Evolutionary conservation across 2,113 vertebrate genomes (phyloP).

Genomic region (Saguinus imperator): DNA sequence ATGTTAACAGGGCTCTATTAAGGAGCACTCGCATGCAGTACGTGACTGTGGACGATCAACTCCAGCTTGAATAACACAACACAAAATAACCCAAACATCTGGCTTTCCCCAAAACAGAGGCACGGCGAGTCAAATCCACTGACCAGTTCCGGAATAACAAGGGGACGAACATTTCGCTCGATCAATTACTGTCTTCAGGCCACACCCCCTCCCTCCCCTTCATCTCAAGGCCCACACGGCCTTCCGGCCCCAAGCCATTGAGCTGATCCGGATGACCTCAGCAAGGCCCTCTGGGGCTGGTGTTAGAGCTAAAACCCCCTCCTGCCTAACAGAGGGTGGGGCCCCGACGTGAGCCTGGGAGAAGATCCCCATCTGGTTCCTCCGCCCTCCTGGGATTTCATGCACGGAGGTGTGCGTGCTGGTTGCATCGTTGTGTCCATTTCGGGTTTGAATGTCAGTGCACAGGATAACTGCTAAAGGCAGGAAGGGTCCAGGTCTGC

Average conservation of each 20-base stretch:
- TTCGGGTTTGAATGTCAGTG: rapidly evolving
- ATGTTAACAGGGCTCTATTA: background rate
- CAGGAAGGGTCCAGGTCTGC: background rate
- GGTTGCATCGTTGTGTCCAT: rapidly evolving
- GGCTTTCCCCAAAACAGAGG: background rate
- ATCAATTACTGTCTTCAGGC: background rate
- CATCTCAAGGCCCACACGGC: background rate
- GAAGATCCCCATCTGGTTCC: too few species aligned
- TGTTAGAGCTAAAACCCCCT: background rate
- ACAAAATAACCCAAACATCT: background rate
- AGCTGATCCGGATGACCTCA: background rate
- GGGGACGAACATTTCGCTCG: background rate
- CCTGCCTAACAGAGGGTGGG: too few species aligned
- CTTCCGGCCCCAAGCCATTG: background rate
- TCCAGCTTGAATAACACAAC: background rate
- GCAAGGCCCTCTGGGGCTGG: background rate
- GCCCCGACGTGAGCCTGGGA: background rate
- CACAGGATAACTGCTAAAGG: background rate
- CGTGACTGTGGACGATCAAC: background rate
- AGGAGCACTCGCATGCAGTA: background rate
- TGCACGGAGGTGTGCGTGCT: rapidly evolving
- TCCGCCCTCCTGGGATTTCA: background rate
- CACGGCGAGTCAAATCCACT: background rate
- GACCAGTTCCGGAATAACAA: background rate
- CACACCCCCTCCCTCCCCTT: background rate